Base-by-base conservation (phyloP, 2,113 vertebrate species). In the Turdus rufiventris region DNA sequence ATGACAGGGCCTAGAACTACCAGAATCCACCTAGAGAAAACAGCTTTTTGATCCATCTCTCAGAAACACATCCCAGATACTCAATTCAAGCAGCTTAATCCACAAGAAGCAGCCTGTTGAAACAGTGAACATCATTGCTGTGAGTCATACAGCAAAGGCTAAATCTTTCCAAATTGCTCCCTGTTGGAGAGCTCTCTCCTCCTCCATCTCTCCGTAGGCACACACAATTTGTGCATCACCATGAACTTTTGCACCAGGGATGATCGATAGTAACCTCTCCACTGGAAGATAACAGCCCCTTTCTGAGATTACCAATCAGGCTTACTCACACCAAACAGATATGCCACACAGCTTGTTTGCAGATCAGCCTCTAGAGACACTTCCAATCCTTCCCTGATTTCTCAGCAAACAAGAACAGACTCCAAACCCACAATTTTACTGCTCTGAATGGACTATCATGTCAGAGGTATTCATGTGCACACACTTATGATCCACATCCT, bases 261-360 rank as follows among this genome's bases (percentile, higher is more conserved):
- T 40, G 86, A 74, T 74, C 94, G 12, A 84, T 2, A 92, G 68
- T 86, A 95, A 95, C 89, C 91, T 85, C 89, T 79, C 40, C 20
- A 14, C 1, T 60, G 66, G 68, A 36, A 88, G 86, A 74, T 77
- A 92, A 91, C 74, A 67, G 77, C 18, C 8, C 38, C 33, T 66
- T 85, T 76, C 23, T 45, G 62, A 74, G 67, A 25, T 38, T 93
- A n/a, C 76, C 61, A 25, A 38, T 36, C 56, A 68, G 38, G 48
- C 68, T 95, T 80, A 83, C 68, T 91, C 87, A 90, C 34, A 40
- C 33, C 79, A 85, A 80, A 86, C 34, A 78, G 74, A 78, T 34
- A 61, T 0, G 6, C 21, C 60, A 78, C 68, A 60, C 0, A 16
- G 72, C 28, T 61, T 84, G 80, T 85, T 81, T 87, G 76, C 76